Conservation (phyloP, 2,888 invertebrate genomes). For the Calameuta idolon region DNA sequence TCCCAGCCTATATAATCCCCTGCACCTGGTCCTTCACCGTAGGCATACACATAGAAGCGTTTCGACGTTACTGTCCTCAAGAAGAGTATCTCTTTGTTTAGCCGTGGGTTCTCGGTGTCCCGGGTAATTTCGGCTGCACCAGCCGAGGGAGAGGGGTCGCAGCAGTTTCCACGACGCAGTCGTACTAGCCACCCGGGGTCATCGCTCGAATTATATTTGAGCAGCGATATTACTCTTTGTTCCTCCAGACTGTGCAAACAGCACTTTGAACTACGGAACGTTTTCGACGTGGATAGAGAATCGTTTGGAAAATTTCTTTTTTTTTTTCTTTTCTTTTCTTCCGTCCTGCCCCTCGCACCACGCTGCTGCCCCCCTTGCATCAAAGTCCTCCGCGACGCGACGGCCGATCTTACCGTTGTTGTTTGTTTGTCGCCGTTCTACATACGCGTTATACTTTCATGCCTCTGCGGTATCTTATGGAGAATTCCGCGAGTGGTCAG, state of each 20-base stretch:
- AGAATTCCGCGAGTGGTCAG: too few relatives aligned
- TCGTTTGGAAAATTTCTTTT: too few relatives aligned
- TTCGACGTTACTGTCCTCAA: not conserved
- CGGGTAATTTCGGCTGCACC: slow-evolving; percentile 4
- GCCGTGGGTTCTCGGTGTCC: not conserved
- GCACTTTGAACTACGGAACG: too few relatives aligned
- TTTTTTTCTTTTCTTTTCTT: not conserved
- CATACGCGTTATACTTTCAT: too few relatives aligned
- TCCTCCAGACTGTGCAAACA: slow-evolving; percentile 8
- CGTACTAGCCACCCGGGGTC: slow-evolving; percentile 25
- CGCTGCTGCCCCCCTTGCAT: not conserved
- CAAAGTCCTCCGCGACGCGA: not conserved
- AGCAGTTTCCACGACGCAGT: slow-evolving; percentile 6
- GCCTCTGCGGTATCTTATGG: too few relatives aligned
- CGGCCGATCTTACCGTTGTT: too few relatives aligned
- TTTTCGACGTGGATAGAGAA: too few relatives aligned
- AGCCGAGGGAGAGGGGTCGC: not conserved
- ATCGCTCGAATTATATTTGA: slow-evolving; percentile 40
- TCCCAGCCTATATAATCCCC: too few relatives aligned
- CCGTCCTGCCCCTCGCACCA: not conserved
- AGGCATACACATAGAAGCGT: too few relatives aligned
- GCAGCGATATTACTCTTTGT: slow-evolving; percentile 35
- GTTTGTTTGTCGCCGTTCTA: too few relatives aligned
- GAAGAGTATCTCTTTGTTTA: not conserved
- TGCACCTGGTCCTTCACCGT: too few relatives aligned